Base-by-base conservation (phyloP, 2,797 vertebrate species). In the Rhyacichthys aspro region DNA sequence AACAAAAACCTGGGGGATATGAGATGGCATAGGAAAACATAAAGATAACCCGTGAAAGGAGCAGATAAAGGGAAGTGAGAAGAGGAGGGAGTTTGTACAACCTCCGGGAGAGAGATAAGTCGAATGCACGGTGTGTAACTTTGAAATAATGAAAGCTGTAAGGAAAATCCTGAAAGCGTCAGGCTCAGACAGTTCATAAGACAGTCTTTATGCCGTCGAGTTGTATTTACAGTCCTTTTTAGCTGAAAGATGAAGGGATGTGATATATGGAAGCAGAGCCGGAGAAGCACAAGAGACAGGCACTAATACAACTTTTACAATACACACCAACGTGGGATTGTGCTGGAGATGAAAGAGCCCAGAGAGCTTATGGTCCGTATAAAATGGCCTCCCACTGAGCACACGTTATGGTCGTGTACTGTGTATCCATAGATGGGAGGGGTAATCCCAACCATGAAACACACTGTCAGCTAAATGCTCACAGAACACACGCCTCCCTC, bases 41-140 rank as follows among this genome's bases (percentile, higher is more conserved):
- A 28, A 28, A 28, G 23, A 28, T 28, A 28, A 28, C 23, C 23
- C 23, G 7, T 28, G 50, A n/a, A 32, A 6, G 45, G 23, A 39
- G 7, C n/a, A 41, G 34, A 43, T 0, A 53, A 14, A 72, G 16
- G 23, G 32, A 52, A 11, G 17, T 41, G 48, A 23, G 44, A 60
- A 41, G 43, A 11, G 11, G 33, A 16, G 43, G 11, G 9, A 19
- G 38, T 34, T 50, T 45, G 47, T 23, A 48, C 42, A 63, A 75
- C 71, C 48, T 47, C 36, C 32, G 63, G 71, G 71, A 59, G 36
- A 0, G 38, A 63, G 72, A 76, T 55, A 57, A 55, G 50, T 59
- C 1, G 60, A 63, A 37, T 1, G 42, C 19, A 43, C 52, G 41
- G 57, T 32, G 1, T 28, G 50, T 58, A 41, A 64, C 58, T 55